These are phyloP conservation scores for Ochropacha duplaris DNA, from an alignment of 2,888 invertebrate species.

Conservation along the genomic window DNA sequence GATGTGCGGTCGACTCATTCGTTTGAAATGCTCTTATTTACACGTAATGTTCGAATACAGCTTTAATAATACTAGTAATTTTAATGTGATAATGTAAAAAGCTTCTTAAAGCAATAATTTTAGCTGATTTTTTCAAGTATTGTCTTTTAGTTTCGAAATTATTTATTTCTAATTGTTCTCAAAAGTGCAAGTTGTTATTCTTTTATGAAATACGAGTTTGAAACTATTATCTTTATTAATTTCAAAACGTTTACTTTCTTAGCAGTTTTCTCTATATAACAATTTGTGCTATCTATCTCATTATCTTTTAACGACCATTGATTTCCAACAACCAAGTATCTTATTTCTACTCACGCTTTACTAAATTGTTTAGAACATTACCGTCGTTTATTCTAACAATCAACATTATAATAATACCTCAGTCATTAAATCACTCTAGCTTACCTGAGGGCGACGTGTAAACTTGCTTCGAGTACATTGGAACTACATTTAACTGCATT, in stretches of 20 bases:
- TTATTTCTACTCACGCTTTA: conserved; percentile 20
- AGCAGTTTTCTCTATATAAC: neutral
- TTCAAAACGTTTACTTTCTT: neutral
- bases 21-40: conserved; percentile 26
- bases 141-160: neutral
- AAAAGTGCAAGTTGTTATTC: neutral
- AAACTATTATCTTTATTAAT: neutral
- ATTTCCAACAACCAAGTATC: conserved; percentile 7
- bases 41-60: conserved; percentile 4
- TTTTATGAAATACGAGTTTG: neutral
- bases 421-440: conserved; percentile 33
- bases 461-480: conserved; percentile 21
- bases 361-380: conserved; percentile 28
- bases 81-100: too few relatives aligned
- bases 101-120: neutral
- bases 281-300: neutral
- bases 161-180: neutral
- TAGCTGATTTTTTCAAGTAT: neutral
- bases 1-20: conserved; percentile 29
- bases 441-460: conserved; percentile 31
- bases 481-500: conserved; percentile 38
- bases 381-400: conserved; percentile 28
- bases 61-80: too few relatives aligned
- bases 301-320: conserved; percentile 1
- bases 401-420: conserved; percentile 29